Percentiles rank a stretch among this genome's conserved stretches.
phyloP scores from a whole-genome alignment of 2,797 vertebrate species.

The Nannoperca australis region DNA sequence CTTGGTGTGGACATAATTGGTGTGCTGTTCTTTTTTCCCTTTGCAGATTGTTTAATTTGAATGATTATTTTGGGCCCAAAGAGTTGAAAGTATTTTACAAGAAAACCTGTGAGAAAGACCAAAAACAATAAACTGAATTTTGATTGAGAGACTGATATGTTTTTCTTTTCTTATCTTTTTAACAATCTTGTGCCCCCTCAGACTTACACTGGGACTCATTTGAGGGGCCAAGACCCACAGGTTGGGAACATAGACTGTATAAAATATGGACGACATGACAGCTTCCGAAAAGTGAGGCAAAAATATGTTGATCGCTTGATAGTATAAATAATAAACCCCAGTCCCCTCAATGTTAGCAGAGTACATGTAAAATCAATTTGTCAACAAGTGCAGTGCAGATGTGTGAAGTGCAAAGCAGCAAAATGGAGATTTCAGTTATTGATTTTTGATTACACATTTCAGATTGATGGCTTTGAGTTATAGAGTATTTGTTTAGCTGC shows the following conservation, averaged over 20 bases:
- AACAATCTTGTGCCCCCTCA: not conserved
- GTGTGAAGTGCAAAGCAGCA: not conserved
- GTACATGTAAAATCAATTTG: too few species aligned
- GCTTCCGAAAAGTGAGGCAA: too few species aligned
- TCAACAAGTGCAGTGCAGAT: not conserved
- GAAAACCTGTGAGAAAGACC: not conserved
- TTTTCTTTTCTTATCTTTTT: slow-evolving; percentile 4
- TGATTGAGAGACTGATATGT: not conserved
- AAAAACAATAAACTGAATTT: not conserved
- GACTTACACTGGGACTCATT: too few species aligned
- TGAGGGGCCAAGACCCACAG: too few species aligned
- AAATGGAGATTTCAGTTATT: slow-evolving; percentile 9
- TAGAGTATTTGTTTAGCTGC: slow-evolving; percentile 30
- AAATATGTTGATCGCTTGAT: too few species aligned
- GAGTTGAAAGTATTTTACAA: not conserved
- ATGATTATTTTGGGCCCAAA: not conserved
- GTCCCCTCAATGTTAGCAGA: too few species aligned
- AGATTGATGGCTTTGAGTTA: slow-evolving; percentile 24
- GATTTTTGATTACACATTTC: slow-evolving; percentile 11
- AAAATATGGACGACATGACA: too few species aligned
- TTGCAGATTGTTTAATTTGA: not conserved
- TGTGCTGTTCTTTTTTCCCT: not conserved
- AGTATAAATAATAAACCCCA: too few species aligned
- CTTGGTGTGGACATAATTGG: not conserved
- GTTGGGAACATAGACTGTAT: too few species aligned